phyloP scores from a whole-genome alignment of 2,888 invertebrate species.

The Nematopogon swammerdamellus region DNA sequence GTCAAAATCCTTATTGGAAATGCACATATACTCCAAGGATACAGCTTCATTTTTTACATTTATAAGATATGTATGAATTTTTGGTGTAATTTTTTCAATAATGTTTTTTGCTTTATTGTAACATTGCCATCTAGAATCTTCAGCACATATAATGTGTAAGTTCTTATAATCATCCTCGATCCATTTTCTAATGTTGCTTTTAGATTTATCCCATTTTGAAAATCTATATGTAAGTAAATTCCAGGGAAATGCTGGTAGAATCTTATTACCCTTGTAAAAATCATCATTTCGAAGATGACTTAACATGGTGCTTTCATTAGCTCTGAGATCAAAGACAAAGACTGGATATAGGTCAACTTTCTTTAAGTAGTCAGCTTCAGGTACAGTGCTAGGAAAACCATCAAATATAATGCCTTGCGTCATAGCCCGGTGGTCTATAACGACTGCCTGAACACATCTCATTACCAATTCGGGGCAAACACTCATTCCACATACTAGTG shows the following conservation, averaged over 20 bases:
- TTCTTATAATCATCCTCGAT: constrained; percentile 54
- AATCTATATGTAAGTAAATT: constrained; percentile 39
- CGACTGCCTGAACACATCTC: constrained; percentile 48
- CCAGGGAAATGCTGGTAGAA: constrained; percentile 29
- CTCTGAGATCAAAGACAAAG: constrained; percentile 50
- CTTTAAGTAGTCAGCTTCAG: constrained; percentile 45
- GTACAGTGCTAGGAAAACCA: constrained; percentile 55
- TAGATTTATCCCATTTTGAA: constrained; percentile 32
- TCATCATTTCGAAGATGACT: constrained; percentile 36
- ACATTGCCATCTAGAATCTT: constrained; percentile 53
- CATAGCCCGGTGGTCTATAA: constrained; percentile 39
- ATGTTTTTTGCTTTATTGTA: constrained; percentile 35
- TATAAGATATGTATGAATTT: constrained; percentile 49
- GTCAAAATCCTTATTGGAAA: constrained; percentile 53
- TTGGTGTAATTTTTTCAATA: constrained; percentile 29
- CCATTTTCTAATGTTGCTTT: constrained; percentile 39
- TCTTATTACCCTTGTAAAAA: constrained; percentile 25
- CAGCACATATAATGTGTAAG: constrained; percentile 40
- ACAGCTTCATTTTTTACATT: constrained; percentile 46
- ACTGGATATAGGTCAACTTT: constrained; percentile 54
- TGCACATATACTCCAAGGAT: constrained; percentile 45
- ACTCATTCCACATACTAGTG: constrained; percentile 36
- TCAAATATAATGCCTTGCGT: constrained; percentile 62
- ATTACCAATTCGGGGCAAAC: constrained; percentile 40
- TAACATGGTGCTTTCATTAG: constrained; percentile 26